Conservation (phyloP, 2,797 vertebrate genomes). For the Trematomus bernacchii region DNA sequence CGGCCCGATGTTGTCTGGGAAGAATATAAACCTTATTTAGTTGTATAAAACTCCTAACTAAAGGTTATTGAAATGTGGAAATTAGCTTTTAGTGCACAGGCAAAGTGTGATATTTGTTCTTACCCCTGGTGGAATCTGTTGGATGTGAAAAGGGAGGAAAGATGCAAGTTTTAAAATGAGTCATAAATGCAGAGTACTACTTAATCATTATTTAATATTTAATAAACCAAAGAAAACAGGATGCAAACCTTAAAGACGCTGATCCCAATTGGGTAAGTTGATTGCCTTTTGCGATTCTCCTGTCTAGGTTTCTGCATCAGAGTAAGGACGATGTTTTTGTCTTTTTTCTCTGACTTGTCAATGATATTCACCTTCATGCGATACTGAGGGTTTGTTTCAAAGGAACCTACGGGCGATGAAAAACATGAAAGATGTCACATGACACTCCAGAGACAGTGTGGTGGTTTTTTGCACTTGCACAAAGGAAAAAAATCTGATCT, state of each 20-base stretch:
- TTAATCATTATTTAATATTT: neutral
- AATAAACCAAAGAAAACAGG: neutral
- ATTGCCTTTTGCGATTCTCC: constrained; percentile 7
- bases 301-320: constrained; percentile 62
- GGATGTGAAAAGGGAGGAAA: constrained; percentile 22
- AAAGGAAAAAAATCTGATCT: neutral
- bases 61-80: neutral
- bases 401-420: constrained; percentile 36
- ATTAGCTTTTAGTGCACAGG: neutral
- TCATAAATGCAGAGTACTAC: neutral
- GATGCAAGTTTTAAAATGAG: constrained; percentile 3
- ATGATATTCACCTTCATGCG: constrained; percentile 54
- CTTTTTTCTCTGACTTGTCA: constrained; percentile 16
- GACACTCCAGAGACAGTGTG: neutral
- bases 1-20: constrained; percentile 37
- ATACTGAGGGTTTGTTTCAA: constrained; percentile 66
- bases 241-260: constrained; percentile 47
- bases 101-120: constrained; percentile 3
- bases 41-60: neutral
- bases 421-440: neutral
- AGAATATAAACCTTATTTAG: neutral
- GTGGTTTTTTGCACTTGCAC: neutral
- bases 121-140: constrained; percentile 68
- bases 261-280: constrained; percentile 8
- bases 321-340: constrained; percentile 66